These are phyloP conservation scores for Aplodontia rufa DNA, from an alignment of 2,113 vertebrate genomes.

Conservation along the genomic window DNA sequence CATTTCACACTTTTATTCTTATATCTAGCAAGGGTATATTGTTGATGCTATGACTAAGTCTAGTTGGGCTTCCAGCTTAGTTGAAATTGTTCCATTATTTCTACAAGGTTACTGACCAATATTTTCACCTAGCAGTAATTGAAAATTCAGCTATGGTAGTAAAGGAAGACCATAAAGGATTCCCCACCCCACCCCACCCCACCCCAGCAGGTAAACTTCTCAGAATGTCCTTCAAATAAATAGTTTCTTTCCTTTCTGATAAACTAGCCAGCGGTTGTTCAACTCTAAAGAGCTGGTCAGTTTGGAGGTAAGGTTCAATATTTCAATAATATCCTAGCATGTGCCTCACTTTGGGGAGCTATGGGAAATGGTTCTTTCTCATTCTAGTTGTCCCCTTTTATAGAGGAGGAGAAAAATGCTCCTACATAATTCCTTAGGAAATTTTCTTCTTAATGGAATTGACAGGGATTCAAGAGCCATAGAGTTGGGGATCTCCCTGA, in stretches of 20 bases:
- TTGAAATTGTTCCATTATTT: background rate
- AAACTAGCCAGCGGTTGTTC: background rate
- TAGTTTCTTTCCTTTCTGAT: background rate
- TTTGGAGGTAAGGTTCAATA: background rate
- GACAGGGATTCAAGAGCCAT: background rate
- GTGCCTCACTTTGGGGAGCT: background rate
- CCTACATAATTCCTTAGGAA: background rate
- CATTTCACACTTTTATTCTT: background rate
- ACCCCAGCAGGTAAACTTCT: background rate
- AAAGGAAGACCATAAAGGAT: background rate
- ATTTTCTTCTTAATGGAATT: background rate
- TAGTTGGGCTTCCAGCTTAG: background rate
- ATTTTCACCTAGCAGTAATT: background rate
- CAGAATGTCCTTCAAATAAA: constrained; percentile 19
- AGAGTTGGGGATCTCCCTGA: background rate
- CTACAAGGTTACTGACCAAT: background rate
- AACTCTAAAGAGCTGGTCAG: background rate
- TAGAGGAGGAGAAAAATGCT: background rate
- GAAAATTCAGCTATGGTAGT: background rate
- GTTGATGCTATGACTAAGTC: background rate
- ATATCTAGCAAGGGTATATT: background rate
- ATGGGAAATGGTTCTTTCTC: background rate
- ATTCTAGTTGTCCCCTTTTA: background rate
- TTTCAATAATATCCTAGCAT: background rate
- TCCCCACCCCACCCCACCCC: background rate